These are phyloP conservation scores for Sabatieria punctata DNA, from an alignment of 2,888 invertebrate genomes.

Conservation along the genomic window DNA sequence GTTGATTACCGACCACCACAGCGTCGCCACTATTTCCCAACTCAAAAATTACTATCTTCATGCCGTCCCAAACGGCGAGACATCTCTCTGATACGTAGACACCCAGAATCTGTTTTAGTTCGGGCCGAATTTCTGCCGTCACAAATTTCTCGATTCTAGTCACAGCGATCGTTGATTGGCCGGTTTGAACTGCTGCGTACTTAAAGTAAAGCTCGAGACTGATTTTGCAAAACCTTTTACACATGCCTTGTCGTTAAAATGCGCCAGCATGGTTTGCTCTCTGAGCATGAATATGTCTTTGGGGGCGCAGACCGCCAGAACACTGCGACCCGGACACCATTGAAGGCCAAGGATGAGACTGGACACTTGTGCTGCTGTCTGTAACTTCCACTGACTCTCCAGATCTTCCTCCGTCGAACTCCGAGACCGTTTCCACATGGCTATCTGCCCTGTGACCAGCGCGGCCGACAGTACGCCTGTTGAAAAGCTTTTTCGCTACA, in stretches of 20 bases:
- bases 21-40: background rate
- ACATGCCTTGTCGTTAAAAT: background rate
- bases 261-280: background rate
- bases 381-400: slow-evolving; percentile 1
- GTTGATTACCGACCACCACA: background rate
- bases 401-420: background rate
- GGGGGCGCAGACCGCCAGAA: background rate
- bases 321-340: background rate
- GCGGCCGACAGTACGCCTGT: no score
- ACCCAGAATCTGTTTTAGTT: background rate
- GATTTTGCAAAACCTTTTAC: background rate
- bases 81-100: background rate
- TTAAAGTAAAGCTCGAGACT: no score
- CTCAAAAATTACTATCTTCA: background rate
- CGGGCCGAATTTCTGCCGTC: background rate
- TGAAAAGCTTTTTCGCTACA: no score
- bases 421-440: background rate
- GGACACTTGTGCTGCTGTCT: background rate
- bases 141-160: background rate
- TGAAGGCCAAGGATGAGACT: background rate
- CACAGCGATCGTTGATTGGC: background rate
- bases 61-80: background rate
- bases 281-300: background rate
- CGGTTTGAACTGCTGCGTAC: background rate
- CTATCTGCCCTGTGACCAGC: background rate